phyloP scores from a whole-genome alignment of 2,888 invertebrate genomes.

The Macaria notata region DNA sequence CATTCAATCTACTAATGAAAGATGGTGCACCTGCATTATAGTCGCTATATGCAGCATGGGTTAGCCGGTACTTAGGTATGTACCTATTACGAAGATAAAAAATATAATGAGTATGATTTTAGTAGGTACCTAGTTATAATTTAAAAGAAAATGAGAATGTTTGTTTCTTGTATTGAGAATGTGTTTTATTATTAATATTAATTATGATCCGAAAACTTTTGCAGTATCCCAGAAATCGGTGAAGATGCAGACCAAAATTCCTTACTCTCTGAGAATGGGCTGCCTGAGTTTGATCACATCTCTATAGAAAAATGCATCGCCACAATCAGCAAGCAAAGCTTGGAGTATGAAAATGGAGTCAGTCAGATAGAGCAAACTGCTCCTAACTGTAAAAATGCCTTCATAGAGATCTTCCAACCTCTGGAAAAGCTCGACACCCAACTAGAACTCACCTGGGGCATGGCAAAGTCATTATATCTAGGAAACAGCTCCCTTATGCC shows the following conservation, averaged over 20 bases:
- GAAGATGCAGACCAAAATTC: slow-evolving; percentile 91
- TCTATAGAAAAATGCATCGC: slow-evolving; percentile 93
- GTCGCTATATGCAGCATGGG: no score
- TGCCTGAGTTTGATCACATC: slow-evolving; percentile 91
- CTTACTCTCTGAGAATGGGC: slow-evolving; percentile 86
- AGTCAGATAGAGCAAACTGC: slow-evolving; percentile 83
- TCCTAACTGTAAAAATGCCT: slow-evolving; percentile 81
- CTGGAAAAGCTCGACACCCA: slow-evolving; percentile 88
- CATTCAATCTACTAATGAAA: no score
- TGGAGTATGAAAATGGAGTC: slow-evolving; percentile 90
- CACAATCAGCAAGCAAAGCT: slow-evolving; percentile 90
- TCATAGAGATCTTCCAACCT: slow-evolving; percentile 87
- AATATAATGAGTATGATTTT: no score
- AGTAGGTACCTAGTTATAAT: no score
- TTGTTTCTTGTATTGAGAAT: no score
- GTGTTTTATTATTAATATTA: no score
- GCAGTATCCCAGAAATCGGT: slow-evolving; percentile 91
- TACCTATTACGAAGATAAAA: no score
- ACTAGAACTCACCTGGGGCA: slow-evolving; percentile 92
- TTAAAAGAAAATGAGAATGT: no score
- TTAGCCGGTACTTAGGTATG: no score
- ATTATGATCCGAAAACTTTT: slow-evolving; percentile 34
- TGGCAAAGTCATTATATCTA: slow-evolving; percentile 91
- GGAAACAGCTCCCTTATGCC: slow-evolving; percentile 91
- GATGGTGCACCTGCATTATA: no score